Percentiles rank a stretch among this genome's conserved stretches.
Conservation (phyloP, 2,888 invertebrate species). For the Stratiomys singularior region DNA sequence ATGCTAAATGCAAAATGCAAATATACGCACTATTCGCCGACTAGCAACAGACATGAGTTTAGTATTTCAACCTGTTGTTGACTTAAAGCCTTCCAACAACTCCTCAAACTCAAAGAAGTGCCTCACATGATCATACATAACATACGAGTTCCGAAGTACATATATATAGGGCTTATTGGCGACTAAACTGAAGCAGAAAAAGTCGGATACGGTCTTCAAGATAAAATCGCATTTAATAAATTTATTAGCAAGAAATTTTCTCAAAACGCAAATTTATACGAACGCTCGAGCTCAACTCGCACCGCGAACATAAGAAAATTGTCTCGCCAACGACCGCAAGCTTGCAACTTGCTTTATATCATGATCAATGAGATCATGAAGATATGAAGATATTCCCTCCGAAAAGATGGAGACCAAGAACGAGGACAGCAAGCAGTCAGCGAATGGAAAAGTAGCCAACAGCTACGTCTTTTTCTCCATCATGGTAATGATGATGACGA, state of each 20-base stretch:
- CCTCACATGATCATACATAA: conserved; percentile 12
- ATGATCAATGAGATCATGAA: conserved; percentile 41
- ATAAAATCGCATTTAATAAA: conserved; percentile 52
- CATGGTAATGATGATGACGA: background rate
- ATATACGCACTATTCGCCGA: conserved; percentile 21
- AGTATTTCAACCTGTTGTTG: conserved; percentile 1
- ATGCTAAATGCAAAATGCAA: background rate
- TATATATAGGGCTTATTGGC: background rate
- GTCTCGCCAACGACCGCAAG: conserved; percentile 9
- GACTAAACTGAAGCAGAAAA: conserved; percentile 34
- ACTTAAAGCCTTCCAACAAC: background rate
- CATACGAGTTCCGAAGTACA: conserved; percentile 1
- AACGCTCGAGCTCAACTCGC: conserved; percentile 3
- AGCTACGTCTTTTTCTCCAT: background rate
- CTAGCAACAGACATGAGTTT: conserved; percentile 19
- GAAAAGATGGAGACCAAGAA: conserved; percentile 26
- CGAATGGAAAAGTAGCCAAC: conserved; percentile 19
- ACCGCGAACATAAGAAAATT: conserved; percentile 18
- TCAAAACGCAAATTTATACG: conserved; percentile 52
- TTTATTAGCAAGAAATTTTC: conserved; percentile 53
- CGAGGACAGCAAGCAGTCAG: conserved; percentile 35
- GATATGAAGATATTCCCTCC: conserved; percentile 45
- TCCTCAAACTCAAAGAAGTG: background rate
- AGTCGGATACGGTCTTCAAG: conserved; percentile 41
- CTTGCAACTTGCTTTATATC: conserved; percentile 9